Percentiles rank a stretch among this genome's conserved stretches.
Conservation (phyloP, 1,140 invertebrate species). For the Drosophila busckii region DNA sequence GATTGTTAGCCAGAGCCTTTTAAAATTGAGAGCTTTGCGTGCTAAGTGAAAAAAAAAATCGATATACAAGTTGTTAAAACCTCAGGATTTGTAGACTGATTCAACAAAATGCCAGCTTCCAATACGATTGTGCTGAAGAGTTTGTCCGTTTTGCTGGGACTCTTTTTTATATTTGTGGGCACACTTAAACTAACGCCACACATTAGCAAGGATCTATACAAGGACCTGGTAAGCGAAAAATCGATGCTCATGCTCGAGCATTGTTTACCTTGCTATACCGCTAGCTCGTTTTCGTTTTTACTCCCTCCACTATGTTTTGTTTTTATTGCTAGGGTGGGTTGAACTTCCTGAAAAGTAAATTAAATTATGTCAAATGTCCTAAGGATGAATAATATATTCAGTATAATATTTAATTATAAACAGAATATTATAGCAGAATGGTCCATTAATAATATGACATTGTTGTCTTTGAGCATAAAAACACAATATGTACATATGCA, state of each 20-base stretch:
- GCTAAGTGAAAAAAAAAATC: slow-evolving; percentile 24
- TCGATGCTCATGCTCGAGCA: slow-evolving; percentile 30
- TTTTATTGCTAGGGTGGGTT: too few relatives aligned
- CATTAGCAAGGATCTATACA: slow-evolving; percentile 96
- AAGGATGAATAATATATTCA: too few relatives aligned
- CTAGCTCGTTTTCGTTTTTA: slow-evolving; percentile 40
- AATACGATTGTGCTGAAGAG: slow-evolving; percentile 90
- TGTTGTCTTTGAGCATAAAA: too few relatives aligned
- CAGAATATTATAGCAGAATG: too few relatives aligned
- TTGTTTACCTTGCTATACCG: slow-evolving; percentile 30
- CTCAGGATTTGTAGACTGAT: neutral
- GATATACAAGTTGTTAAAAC: neutral
- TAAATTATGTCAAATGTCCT: too few relatives aligned
- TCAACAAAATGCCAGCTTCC: slow-evolving; percentile 67
- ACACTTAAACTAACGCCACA: slow-evolving; percentile 94
- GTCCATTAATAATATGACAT: too few relatives aligned
- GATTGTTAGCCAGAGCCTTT: slow-evolving; percentile 6
- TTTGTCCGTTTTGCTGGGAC: slow-evolving; percentile 92
- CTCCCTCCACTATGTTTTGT: too few relatives aligned
- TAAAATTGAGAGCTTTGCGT: neutral
- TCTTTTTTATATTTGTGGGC: slow-evolving; percentile 97
- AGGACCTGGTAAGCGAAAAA: slow-evolving; percentile 91
- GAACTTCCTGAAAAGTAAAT: too few relatives aligned
- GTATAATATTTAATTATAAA: too few relatives aligned
- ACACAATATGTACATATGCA: too few relatives aligned